A percentile compares a stretch with the other conserved stretches of the same genome.
Evolutionary conservation across 2,797 vertebrate genomes (phyloP).

Genomic region (Enoplosus armatus): DNA sequence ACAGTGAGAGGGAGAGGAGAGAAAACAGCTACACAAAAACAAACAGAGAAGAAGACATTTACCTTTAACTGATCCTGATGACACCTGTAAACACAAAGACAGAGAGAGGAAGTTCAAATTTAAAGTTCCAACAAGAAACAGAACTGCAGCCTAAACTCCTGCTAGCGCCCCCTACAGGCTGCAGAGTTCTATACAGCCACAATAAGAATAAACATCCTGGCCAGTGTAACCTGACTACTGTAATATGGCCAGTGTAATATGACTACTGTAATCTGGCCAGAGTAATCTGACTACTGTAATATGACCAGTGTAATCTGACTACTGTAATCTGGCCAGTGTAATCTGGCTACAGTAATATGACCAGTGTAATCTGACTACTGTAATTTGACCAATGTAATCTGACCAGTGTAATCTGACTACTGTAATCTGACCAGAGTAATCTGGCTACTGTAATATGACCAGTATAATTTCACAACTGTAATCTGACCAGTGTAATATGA

Average conservation of each 20-base stretch:
- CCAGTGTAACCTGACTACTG: neutral
- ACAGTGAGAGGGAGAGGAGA: neutral
- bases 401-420: neutral
- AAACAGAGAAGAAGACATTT: conserved; percentile 11
- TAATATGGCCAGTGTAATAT: too few species aligned
- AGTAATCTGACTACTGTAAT: neutral
- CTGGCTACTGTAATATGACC: neutral
- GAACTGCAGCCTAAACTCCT: neutral
- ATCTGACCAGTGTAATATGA: too few species aligned
- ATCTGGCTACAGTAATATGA: neutral
- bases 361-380: neutral
- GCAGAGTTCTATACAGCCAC: neutral
- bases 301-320: neutral
- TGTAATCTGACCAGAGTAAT: neutral
- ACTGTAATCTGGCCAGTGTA: neutral
- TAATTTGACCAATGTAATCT: neutral
- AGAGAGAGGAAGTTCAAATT: conserved; percentile 21
- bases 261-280: neutral
- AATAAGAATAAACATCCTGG: neutral
- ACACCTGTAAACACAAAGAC: conserved; percentile 36
- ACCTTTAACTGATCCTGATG: conserved; percentile 48
- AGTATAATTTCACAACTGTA: too few species aligned
- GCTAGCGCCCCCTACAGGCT: neutral
- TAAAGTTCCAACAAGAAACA: conserved; percentile 11
- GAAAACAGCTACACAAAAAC: neutral